Evolutionary conservation across 2,797 vertebrate genomes (phyloP), one percentile per base, ranked within the genome.

Genomic region (Oreochromis grahami): DNA sequence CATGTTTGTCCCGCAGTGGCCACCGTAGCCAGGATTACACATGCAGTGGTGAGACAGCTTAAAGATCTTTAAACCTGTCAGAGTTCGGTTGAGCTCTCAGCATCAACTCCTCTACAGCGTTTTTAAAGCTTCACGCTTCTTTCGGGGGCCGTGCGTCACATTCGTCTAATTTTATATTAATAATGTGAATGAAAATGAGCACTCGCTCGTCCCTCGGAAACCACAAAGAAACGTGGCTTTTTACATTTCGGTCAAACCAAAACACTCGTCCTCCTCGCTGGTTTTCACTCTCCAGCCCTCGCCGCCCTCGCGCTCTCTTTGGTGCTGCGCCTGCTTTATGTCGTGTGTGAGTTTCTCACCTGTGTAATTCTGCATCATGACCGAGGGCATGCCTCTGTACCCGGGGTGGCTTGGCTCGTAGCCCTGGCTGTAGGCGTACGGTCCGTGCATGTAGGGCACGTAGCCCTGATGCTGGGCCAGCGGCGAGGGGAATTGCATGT

Each of bases 311-410:
- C 11, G 11, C 34, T 2, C 8, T 36, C 60, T 1, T 21, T 41
- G n/a, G 0, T 24, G 63, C n/a, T 41, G 5, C n/a, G 2, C 38
- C 38, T 17, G 65, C 8, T 1, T 70, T 43, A 6, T 43, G 38
- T 12, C 2, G 9, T 12, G 32, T 43, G 15, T 68, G n/a, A 0
- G 36, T 11, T 14, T 58, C 87, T 84, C 96, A 99, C 98, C 98
- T 93, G 98, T 97, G 94, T 99, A 99, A 89, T 98, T 98, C 94
- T 98, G 98, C 98, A 99, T 99, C 98, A 99, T 99, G 91, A 99
- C 98, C 0, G 98, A 96, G 74, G 98, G 98, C 97, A 99, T 95
- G 83, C 97, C 97, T 29, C 98, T 95, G 95, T 98, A 99, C 76
- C 98, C 98, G 34, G 98, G 97, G 93, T 98, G 98, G 93, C 82